These are phyloP conservation scores for Invenusta paracnida DNA, from an alignment of 2,888 invertebrate genomes.

Conservation along the genomic window DNA sequence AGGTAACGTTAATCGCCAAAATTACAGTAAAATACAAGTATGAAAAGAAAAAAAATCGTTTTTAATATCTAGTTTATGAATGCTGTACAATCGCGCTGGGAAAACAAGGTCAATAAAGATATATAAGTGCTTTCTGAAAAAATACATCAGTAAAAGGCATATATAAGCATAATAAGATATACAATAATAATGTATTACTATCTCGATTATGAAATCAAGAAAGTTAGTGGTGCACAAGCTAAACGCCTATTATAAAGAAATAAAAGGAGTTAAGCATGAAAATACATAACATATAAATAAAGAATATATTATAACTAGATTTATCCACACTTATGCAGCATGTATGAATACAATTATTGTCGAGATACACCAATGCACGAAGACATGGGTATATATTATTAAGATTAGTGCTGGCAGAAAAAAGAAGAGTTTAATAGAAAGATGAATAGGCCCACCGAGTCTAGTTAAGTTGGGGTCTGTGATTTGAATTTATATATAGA, in stretches of 20 bases:
- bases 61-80: conserved; percentile 4
- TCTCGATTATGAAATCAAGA: neutral
- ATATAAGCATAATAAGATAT: conserved; percentile 2
- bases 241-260: conserved; percentile 15
- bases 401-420: conserved; percentile 26
- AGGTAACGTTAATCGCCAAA: neutral
- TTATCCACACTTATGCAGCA: neutral
- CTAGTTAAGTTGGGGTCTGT: neutral
- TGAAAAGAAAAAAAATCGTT: neutral
- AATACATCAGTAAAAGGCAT: conserved; percentile 17
- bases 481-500: neutral
- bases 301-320: neutral
- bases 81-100: conserved; percentile 3
- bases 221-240: conserved; percentile 1
- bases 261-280: conserved; percentile 13
- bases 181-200: neutral
- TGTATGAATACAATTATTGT: neutral
- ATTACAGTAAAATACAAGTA: neutral
- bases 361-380: neutral
- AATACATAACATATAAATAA: neutral
- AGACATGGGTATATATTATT: conserved; percentile 7
- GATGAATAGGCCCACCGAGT: neutral
- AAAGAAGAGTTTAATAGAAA: neutral
- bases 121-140: neutral
- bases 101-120: conserved; percentile 8